Evolutionary conservation across 2,888 invertebrate genomes (phyloP).

Genomic region (Metellina segmentata): DNA sequence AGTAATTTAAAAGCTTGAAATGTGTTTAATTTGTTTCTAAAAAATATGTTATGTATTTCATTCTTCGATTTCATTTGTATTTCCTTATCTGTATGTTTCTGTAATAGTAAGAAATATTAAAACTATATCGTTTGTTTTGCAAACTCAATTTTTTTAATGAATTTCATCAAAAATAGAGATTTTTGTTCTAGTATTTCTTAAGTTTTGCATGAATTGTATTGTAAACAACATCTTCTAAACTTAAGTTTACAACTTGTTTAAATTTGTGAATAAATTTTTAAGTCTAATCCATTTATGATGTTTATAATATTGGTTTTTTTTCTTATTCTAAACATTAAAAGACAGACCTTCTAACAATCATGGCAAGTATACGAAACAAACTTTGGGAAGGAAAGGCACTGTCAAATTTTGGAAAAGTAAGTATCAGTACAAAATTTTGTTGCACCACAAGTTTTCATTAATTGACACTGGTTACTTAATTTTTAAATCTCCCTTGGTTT

Average conservation of each 20-base stretch:
- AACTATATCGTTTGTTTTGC: too few relatives aligned
- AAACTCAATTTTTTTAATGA: too few relatives aligned
- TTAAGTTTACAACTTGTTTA: background rate
- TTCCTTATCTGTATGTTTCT: too few relatives aligned
- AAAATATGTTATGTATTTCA: too few relatives aligned
- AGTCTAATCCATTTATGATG: background rate
- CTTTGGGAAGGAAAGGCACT: slow-evolving; percentile 54
- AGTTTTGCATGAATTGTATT: too few relatives aligned
- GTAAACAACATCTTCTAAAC: too few relatives aligned
- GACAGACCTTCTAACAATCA: slow-evolving; percentile 61
- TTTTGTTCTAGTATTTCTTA: too few relatives aligned
- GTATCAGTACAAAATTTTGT: background rate
- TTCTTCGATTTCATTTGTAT: too few relatives aligned
- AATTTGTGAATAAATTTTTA: background rate
- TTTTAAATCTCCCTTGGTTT: background rate
- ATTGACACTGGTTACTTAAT: background rate
- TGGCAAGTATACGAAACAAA: slow-evolving; percentile 53
- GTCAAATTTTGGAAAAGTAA: slow-evolving; percentile 69
- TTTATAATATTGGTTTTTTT: slow-evolving; percentile 9
- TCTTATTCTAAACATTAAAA: background rate
- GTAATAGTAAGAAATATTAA: too few relatives aligned
- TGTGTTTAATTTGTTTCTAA: too few relatives aligned
- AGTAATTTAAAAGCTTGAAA: too few relatives aligned
- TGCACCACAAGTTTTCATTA: background rate
- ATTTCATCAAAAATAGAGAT: too few relatives aligned